Conservation (phyloP, 2,888 invertebrate genomes). For the Thumatha senex region DNA sequence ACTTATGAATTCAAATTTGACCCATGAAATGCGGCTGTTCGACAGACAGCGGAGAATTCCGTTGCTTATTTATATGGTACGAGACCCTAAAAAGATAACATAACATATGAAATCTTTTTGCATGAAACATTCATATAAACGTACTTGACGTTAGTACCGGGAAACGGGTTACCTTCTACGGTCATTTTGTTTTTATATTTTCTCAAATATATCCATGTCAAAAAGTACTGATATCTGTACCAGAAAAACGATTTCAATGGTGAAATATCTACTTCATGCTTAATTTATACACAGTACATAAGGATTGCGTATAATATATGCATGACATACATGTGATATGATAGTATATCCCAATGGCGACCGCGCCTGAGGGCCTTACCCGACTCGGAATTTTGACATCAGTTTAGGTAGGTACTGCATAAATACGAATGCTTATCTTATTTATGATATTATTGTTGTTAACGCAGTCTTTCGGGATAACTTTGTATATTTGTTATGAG, state of each 20-base stretch:
- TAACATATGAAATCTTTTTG: no score
- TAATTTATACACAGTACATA: constrained; percentile 1
- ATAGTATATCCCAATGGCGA: constrained; percentile 46
- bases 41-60: no score
- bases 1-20: no score
- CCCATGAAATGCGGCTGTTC: no score
- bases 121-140: no score
- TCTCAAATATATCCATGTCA: background rate
- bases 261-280: constrained; percentile 8
- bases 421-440: constrained; percentile 67
- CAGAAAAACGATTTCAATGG: constrained; percentile 8
- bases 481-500: constrained; percentile 45
- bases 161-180: background rate
- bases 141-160: background rate
- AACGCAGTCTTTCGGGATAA: constrained; percentile 55
- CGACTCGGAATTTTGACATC: constrained; percentile 59
- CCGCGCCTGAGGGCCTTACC: constrained; percentile 58
- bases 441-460: constrained; percentile 63
- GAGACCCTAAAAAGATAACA: no score
- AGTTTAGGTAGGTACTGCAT: constrained; percentile 51
- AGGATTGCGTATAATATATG: constrained; percentile 1
- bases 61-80: no score
- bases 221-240: background rate
- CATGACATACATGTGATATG: constrained; percentile 5
- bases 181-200: background rate